Percentiles rank a stretch among this genome's conserved stretches.
Evolutionary conservation across 2,888 invertebrate species (phyloP).

Genomic region (Thymelicus sylvestris): DNA sequence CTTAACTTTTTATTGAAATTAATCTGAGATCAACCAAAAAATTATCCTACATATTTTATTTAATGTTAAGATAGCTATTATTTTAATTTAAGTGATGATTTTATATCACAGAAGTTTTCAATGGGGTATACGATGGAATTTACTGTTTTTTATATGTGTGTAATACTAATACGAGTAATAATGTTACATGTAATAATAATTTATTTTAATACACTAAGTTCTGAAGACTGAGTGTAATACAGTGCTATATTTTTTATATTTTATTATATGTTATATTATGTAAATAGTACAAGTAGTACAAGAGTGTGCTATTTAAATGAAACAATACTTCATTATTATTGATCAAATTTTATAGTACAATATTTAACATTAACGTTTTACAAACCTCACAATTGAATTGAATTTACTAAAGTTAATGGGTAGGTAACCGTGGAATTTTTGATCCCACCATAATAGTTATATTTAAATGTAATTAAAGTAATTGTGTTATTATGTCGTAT

Average conservation of each 20-base stretch:
- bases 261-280: not conserved
- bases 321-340: not conserved
- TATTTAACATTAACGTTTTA: not conserved
- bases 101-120: no score
- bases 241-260: constrained; percentile 12
- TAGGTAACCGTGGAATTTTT: not conserved
- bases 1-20: no score
- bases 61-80: no score
- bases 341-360: not conserved
- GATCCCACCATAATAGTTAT: not conserved
- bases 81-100: no score
- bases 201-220: not conserved
- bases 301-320: not conserved
- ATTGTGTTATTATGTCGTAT: no score
- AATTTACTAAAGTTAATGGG: not conserved
- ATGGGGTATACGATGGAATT: not conserved
- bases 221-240: constrained; percentile 11
- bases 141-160: not conserved
- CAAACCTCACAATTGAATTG: not conserved
- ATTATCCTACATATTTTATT: no score
- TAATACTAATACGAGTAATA: not conserved
- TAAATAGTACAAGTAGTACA: not conserved
- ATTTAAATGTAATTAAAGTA: not conserved
- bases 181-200: no score
- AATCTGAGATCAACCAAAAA: no score